Base-by-base conservation (phyloP, 2,888 invertebrate species). In the Nymphalis polychloros region DNA sequence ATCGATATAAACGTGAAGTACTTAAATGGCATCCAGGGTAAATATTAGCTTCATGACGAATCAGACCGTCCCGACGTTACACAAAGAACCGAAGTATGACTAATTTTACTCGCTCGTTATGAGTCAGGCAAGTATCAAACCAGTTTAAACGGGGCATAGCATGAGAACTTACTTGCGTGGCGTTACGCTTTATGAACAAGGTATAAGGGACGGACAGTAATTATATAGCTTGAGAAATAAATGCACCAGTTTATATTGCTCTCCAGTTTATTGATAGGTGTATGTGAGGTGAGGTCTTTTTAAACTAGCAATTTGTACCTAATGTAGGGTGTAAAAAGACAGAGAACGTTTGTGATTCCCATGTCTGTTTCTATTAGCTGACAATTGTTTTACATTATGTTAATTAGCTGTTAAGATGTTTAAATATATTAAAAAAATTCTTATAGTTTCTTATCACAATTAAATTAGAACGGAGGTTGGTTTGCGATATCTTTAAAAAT, bases 181-280 rank as follows among this genome's bases (percentile, higher is more conserved):
- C 84, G 91, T 85, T 84, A 88, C 89, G 91, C 84, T 87, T 77
- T 82, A 79, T 89, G 87, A 83, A 85, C 90, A 90, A 86, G 87
- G 88, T 85, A 89, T 88, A 88, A 87, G 86, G 87, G 79, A 78
- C 82, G 84, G 79, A 79, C 81, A 82, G 83, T 85, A 81, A 85
- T 82, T 81, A 81, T 60, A 60, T 61, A 55, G 47, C 49, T 46
- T 64, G 64, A 61, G 64, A 67, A 61, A 55, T 61, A 61, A 65
- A 65, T 20, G 13, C 8, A 19, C 59, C 52, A 52, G 31, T 31
- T 20, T 65, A 65, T 13, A 13, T 60, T 53, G 59, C 41, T 41
- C 59, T 47, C 23, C 23, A 8, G n/a, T 41, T 27, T 50, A 27
- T 65, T 50, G 52, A 47, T 27, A 10, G 41, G 3, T 0, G 8